Evolutionary conservation across 2,113 vertebrate species (phyloP).

Genomic region (Barnardius zonarius): DNA sequence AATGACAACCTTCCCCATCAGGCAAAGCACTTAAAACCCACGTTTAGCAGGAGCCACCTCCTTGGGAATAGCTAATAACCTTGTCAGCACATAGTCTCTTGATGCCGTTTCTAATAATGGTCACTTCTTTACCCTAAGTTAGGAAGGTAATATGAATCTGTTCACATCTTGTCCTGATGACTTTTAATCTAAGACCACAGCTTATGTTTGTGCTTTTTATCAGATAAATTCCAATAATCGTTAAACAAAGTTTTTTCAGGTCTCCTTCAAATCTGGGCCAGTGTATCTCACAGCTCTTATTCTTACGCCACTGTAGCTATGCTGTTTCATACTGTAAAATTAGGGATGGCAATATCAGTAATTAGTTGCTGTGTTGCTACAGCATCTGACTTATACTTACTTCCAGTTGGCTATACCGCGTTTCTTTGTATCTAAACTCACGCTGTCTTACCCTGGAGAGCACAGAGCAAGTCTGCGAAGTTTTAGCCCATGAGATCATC

Average conservation of each 20-base stretch:
- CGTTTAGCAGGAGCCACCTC: neutral
- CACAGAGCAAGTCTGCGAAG: slow-evolving; percentile 3
- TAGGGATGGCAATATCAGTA: neutral
- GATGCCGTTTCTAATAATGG: neutral
- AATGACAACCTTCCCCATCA: neutral
- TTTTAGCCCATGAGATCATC: slow-evolving; percentile 51
- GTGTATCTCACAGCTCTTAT: neutral
- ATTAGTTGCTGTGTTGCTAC: neutral
- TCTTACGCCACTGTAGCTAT: neutral
- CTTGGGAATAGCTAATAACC: neutral
- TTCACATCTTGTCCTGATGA: slow-evolving; percentile 5
- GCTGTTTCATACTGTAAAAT: neutral
- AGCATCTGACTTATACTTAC: neutral
- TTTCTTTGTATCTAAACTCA: slow-evolving; percentile 11
- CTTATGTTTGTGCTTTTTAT: neutral
- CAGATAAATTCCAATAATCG: neutral
- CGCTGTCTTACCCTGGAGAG: slow-evolving; percentile 1
- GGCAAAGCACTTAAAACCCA: slow-evolving; percentile 1
- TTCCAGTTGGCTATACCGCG: slow-evolving; percentile 6
- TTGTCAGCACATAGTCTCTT: neutral
- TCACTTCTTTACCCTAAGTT: neutral
- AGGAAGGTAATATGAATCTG: neutral
- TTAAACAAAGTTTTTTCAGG: neutral
- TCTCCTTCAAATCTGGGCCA: neutral
- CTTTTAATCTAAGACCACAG: neutral